Conservation (phyloP, 1,140 invertebrate genomes). For the Neodiprion fabricii region DNA sequence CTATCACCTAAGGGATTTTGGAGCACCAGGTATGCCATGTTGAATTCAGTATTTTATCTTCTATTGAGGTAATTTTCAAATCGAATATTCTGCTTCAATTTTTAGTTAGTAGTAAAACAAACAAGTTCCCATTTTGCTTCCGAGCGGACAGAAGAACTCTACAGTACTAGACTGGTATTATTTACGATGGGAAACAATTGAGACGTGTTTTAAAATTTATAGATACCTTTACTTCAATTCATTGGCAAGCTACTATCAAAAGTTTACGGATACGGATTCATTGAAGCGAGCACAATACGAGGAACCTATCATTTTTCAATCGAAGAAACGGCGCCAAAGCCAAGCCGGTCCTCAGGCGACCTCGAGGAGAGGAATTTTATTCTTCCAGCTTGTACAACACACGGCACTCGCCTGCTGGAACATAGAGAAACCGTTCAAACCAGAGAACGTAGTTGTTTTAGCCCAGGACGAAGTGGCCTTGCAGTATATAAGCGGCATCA, state of each 20-base stretch:
- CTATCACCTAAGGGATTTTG: conserved; percentile 56
- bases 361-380: conserved; percentile 66
- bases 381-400: conserved; percentile 71
- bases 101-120: not conserved
- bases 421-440: conserved; percentile 66
- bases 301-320: conserved; percentile 53
- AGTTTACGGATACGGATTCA: conserved; percentile 49
- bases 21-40: conserved; percentile 46
- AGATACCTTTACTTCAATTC: conserved; percentile 63
- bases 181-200: not conserved
- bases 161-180: not conserved
- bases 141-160: too few relatives aligned
- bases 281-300: conserved; percentile 44
- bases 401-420: conserved; percentile 79
- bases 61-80: not conserved
- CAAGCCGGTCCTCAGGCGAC: conserved; percentile 58
- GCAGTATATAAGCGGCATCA: conserved; percentile 71
- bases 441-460: conserved; percentile 65
- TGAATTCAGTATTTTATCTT: not conserved
- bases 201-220: conserved; percentile 28
- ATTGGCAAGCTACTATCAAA: conserved; percentile 56
- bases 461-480: conserved; percentile 64
- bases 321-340: conserved; percentile 51
- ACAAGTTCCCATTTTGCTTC: too few relatives aligned
- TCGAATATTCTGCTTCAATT: not conserved